These are phyloP conservation scores for Drosophila picticornis DNA, from an alignment of 2,888 invertebrate species.

Conservation along the genomic window DNA sequence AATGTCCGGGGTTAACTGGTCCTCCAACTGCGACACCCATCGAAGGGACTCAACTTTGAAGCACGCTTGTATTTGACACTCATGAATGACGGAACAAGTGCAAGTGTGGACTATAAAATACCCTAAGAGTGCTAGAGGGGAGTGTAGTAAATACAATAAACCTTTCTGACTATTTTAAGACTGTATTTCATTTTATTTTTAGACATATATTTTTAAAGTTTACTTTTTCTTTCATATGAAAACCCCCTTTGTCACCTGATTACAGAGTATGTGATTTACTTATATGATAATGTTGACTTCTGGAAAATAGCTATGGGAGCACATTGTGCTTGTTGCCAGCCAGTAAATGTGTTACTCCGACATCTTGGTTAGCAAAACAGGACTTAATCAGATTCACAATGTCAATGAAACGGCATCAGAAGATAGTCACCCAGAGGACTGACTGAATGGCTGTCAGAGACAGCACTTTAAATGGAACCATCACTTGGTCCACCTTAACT, in stretches of 20 bases:
- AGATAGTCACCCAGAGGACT: slow-evolving; percentile 11
- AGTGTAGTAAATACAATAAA: neutral
- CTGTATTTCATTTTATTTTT: no score
- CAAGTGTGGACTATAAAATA: slow-evolving; percentile 1
- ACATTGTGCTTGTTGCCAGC: slow-evolving; percentile 13
- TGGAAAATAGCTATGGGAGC: slow-evolving; percentile 15
- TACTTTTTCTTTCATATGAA: neutral
- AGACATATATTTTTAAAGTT: neutral
- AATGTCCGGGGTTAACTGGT: slow-evolving; percentile 33
- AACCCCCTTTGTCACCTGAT: neutral
- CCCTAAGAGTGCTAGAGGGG: neutral
- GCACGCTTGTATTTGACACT: slow-evolving; percentile 61
- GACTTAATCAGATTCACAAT: slow-evolving; percentile 38
- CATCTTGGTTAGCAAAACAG: slow-evolving; percentile 21
- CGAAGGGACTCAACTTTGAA: slow-evolving; percentile 43
- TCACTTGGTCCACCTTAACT: slow-evolving; percentile 7
- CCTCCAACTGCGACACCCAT: slow-evolving; percentile 24
- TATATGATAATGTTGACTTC: slow-evolving; percentile 29
- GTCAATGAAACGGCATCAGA: slow-evolving; percentile 22
- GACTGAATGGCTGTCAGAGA: slow-evolving; percentile 11
- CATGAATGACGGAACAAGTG: neutral
- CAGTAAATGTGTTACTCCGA: slow-evolving; percentile 14
- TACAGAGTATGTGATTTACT: slow-evolving; percentile 13
- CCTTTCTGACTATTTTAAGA: neutral
- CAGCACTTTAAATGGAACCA: slow-evolving; percentile 8